phyloP scores from a whole-genome alignment of 2,113 vertebrate genomes.

The Nyctibius bracteatus region DNA sequence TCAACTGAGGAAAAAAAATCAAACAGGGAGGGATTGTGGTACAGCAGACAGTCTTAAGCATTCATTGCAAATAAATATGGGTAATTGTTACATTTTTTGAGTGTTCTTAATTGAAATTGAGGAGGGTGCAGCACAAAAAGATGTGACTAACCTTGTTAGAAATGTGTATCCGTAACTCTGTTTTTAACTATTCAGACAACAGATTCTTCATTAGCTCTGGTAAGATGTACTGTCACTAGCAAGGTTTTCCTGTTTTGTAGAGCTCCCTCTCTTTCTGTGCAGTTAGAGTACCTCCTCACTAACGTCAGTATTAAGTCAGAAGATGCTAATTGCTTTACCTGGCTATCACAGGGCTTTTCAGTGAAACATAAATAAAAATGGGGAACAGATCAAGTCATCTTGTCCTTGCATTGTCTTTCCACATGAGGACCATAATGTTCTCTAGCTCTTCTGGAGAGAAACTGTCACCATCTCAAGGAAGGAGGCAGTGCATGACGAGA shows the following conservation, averaged over 20 bases:
- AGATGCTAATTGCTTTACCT: neutral
- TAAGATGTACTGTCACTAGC: neutral
- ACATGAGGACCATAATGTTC: neutral
- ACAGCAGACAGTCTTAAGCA: neutral
- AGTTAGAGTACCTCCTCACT: neutral
- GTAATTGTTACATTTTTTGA: neutral
- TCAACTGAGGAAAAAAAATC: neutral
- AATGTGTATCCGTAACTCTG: neutral
- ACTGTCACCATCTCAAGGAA: neutral
- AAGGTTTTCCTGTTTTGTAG: neutral
- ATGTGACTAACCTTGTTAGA: neutral
- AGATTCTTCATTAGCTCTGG: neutral
- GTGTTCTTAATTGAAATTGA: neutral
- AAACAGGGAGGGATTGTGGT: neutral
- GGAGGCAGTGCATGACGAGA: neutral
- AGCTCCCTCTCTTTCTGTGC: neutral
- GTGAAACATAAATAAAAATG: neutral
- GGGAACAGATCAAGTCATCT: rapidly evolving
- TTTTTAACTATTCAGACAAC: neutral
- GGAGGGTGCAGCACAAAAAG: neutral
- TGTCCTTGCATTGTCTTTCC: neutral
- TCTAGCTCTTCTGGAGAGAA: neutral
- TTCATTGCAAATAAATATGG: neutral
- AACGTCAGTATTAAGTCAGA: neutral
- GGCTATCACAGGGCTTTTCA: neutral